These are phyloP conservation scores for Apostichopus parvimensis DNA, from an alignment of 35 echinoderm and acorn worm genomes.

Conservation along the genomic window DNA sequence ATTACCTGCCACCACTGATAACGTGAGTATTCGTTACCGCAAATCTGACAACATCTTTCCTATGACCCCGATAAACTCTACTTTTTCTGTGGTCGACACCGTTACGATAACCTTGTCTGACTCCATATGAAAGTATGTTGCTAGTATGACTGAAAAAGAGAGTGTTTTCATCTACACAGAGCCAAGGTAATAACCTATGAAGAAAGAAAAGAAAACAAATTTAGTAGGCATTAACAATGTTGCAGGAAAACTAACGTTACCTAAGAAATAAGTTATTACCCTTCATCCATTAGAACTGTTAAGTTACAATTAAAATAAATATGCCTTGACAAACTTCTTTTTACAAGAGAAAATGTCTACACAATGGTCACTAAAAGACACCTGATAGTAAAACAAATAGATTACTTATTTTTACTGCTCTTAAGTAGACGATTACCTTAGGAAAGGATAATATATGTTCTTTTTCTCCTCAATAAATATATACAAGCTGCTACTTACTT, in stretches of 20 bases:
- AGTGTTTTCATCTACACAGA: slow-evolving; percentile 9
- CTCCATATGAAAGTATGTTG: neutral
- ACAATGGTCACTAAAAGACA: too few relatives aligned
- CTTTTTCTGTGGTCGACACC: neutral
- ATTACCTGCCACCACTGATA: slow-evolving; percentile 48
- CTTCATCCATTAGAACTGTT: too few relatives aligned
- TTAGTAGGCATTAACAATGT: neutral
- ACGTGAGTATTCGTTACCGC: slow-evolving; percentile 17
- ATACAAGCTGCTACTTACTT: neutral
- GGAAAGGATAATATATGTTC: neutral
- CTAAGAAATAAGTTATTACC: too few relatives aligned
- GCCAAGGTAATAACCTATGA: slow-evolving; percentile 37
- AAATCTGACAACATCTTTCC: slow-evolving; percentile 34
- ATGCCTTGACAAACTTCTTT: neutral
- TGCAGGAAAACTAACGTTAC: neutral
- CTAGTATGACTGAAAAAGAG: slow-evolving; percentile 21
- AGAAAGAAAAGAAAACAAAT: neutral
- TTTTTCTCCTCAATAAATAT: neutral
- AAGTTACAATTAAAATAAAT: too few relatives aligned
- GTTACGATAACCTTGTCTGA: neutral
- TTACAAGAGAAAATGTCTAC: too few relatives aligned
- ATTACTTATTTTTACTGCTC: too few relatives aligned
- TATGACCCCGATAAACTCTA: slow-evolving; percentile 21
- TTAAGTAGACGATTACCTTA: too few relatives aligned
- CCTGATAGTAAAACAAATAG: too few relatives aligned